A percentile compares a stretch with the other conserved stretches of the same genome.
Conservation (phyloP, 2,797 vertebrate species). For the Sebastes cheni region DNA sequence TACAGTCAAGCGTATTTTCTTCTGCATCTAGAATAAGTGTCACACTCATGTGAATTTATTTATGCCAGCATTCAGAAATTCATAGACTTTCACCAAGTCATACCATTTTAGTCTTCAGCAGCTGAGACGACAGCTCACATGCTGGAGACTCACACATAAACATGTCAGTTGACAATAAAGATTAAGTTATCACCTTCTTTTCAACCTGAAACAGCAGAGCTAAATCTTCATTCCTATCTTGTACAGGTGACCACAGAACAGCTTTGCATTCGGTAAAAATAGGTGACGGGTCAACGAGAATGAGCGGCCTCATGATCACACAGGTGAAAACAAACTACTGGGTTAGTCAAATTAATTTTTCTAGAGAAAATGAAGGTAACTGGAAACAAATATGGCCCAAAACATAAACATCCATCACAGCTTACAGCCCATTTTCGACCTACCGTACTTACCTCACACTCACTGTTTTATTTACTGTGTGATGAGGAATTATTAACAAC, state of each 20-base stretch:
- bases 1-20: not conserved
- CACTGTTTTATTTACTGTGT: no score
- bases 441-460: no score
- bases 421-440: not conserved
- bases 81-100: slow-evolving; percentile 9
- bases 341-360: not conserved
- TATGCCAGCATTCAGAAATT: slow-evolving; percentile 11
- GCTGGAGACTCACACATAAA: not conserved
- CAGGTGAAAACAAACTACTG: not conserved
- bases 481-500: no score
- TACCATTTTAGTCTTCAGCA: slow-evolving; percentile 12
- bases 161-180: not conserved
- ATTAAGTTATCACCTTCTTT: not conserved
- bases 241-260: not conserved
- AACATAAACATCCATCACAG: not conserved
- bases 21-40: slow-evolving; percentile 12
- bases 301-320: not conserved
- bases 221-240: not conserved
- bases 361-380: not conserved
- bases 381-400: not conserved
- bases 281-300: not conserved
- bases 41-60: slow-evolving; percentile 24
- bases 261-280: not conserved
- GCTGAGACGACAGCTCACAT: not conserved
- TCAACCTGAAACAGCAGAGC: not conserved